Base-by-base conservation (phyloP, 2,113 vertebrate species). In the Rhagologus leucostigma region DNA sequence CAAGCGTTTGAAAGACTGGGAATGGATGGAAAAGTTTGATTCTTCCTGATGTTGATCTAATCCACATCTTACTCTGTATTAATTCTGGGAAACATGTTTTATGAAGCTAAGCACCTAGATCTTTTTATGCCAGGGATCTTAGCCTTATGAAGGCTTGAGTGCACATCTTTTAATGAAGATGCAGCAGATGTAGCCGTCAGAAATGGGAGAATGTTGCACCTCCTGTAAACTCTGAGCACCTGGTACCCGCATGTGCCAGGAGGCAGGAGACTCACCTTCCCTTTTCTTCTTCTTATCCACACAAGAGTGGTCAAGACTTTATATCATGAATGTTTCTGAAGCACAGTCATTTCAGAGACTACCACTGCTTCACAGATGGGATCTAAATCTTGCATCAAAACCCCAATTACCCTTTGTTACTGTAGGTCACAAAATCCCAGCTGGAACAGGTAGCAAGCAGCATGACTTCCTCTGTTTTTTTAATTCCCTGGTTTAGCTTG, bases 371-470 rank as follows among this genome's bases (percentile, higher is more conserved):
- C 52, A 59, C 63, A 95, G 33, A 42, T 73, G 46, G 30, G 23
- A 59, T 86, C 27, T 70, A 85, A 85, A 52, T 81, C 73, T 89
- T 84, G 24, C 64, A 60, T 77, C 77, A 92, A 68, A 91, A 42
- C 53, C 69, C 50, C 74, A 91, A 88, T 85, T 93, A 65, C 50
- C 39, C n/a, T 78, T 80, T 84, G 47, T 90, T 88, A 68, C 50
- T 64, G 11, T 65, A 52, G 52, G 37, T 86, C 37, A 78, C 84
- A 90, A 93, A 90, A 88, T 78, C 71, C 32, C 79, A 94, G 26
- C 64, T 90, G 85, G 69, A 93, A n/a, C 91, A 93, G 91, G 87
- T 93, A 87, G 63, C 70, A 92, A 84, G 68, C 59, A 78, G 39
- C 59, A 49, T 57, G 74, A 77, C 63, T 80, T 63, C 46, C 62